Conservation (phyloP, 2,888 invertebrate genomes). For the Campoplex nolae region DNA sequence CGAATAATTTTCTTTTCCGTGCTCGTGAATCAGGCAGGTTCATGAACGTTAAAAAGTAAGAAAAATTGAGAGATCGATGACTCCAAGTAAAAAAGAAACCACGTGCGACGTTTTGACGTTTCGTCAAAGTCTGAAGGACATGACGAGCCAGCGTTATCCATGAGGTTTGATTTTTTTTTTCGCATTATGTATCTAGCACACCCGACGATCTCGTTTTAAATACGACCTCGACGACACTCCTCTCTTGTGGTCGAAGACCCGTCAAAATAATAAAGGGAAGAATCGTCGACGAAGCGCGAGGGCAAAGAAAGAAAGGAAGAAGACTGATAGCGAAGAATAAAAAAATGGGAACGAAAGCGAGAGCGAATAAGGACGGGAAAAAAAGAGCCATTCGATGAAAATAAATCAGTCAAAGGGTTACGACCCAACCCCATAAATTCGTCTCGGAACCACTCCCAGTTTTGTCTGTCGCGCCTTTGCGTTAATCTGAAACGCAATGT, state of each 20-base stretch:
- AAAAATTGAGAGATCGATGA: not conserved
- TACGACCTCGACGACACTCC: constrained; percentile 29
- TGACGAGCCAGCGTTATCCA: not conserved
- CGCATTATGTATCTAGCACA: constrained; percentile 62
- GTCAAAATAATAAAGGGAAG: constrained; percentile 53
- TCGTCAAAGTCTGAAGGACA: constrained; percentile 45
- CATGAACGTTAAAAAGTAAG: not conserved
- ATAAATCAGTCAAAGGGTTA: constrained; percentile 75
- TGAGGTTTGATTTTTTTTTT: not conserved
- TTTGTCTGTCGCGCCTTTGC: constrained; percentile 74
- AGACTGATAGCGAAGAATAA: not conserved
- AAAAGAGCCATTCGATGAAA: constrained; percentile 64
- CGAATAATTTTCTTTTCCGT: not conserved
- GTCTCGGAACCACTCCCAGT: constrained; percentile 76
- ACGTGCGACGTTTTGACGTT: constrained; percentile 34
- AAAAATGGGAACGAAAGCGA: constrained; percentile 30
- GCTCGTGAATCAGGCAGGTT: too few relatives aligned
- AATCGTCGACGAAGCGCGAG: constrained; percentile 12
- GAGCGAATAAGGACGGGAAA: constrained; percentile 31
- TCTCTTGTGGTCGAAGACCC: constrained; percentile 2
- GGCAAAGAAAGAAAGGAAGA: constrained; percentile 16
- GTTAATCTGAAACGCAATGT: constrained; percentile 77
- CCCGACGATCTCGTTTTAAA: constrained; percentile 53
- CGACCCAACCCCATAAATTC: constrained; percentile 80
- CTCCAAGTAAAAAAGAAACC: not conserved